phyloP scores from a whole-genome alignment of 2,888 invertebrate species.

The Halictus ligatus region DNA sequence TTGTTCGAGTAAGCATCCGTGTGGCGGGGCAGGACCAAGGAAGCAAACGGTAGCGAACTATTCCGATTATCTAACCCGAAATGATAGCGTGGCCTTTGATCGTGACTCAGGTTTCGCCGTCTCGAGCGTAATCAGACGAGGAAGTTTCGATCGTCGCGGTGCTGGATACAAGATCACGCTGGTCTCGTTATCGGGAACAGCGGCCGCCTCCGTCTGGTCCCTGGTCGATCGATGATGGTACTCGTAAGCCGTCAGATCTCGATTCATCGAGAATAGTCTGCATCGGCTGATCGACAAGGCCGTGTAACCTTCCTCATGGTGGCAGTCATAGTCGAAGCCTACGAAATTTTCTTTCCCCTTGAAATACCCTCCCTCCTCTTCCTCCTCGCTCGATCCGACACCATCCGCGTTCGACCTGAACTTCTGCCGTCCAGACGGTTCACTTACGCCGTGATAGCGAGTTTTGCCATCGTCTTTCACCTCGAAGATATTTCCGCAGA shows the following conservation, averaged over 20 bases:
- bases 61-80: conserved; percentile 49
- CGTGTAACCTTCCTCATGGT: conserved; percentile 22
- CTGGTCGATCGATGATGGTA: conserved; percentile 74
- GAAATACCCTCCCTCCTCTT: conserved; percentile 7
- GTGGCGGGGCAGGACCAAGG: neutral
- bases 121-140: conserved; percentile 66
- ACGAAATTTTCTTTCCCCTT: conserved; percentile 1
- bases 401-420: neutral
- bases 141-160: conserved; percentile 58
- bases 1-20: neutral
- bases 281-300: conserved; percentile 32
- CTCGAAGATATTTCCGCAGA: conserved; percentile 68
- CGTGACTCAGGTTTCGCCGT: conserved; percentile 57
- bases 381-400: neutral
- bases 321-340: conserved; percentile 2
- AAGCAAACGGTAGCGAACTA: conserved; percentile 14
- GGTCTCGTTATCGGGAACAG: conserved; percentile 55
- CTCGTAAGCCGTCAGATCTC: conserved; percentile 76
- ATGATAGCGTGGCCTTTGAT: conserved; percentile 65
- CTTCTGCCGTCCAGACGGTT: neutral
- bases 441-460: conserved; percentile 43
- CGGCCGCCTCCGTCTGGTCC: conserved; percentile 49
- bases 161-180: conserved; percentile 65
- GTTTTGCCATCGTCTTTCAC: conserved; percentile 67
- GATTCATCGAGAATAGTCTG: conserved; percentile 77